Base-by-base conservation (phyloP, 1,140 invertebrate genomes). In the Eulimnadia texana region DNA sequence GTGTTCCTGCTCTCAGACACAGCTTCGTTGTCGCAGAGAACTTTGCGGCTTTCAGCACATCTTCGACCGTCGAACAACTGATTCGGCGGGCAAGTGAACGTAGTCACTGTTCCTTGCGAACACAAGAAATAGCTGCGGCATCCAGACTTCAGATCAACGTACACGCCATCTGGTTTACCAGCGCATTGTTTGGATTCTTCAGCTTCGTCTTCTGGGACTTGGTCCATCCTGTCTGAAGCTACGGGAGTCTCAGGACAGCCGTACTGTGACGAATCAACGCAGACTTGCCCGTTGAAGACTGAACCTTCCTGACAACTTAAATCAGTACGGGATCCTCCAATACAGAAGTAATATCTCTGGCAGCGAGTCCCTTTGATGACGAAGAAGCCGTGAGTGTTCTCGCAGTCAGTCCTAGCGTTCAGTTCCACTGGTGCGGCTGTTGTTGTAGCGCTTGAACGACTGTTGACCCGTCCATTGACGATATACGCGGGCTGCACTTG, bases 41-140 rank as follows among this genome's bases (percentile, higher is more conserved):
- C 60, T 60, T 23, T 20, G 13, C 33, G 42, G 29, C 50, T 58
- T 20, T 67, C 61, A 3, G 73, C 69, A 64, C 71, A 73, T 55
- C 68, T 67, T 28, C 69, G 63, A 19, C 68, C 69, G 63, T 76
- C 71, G 62, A 73, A 76, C 19, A 72, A 50, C 6, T 68, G 61
- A 6, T 67, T 69, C n/a, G 63, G 63, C 22, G 69, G 64, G 57
- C 74, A 76, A 54, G 61, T 64, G 23, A 70, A 65, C 24, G 68
- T 67, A 16, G 68, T 67, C 28, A 71, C 65, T 1, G 71, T 68
- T 23, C 75, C 74, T 16, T 70, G 70, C 0, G 76, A 72, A 64
- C 79, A 82, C 63, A 79, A 73, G 68, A 76, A 79, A 68, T 80
- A 82, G 11, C 72, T 72, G 29, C 70, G 72, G 66, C 79, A 81